phyloP scores from a whole-genome alignment of 2,113 vertebrate species.

The Phoenicopterus ruber region DNA sequence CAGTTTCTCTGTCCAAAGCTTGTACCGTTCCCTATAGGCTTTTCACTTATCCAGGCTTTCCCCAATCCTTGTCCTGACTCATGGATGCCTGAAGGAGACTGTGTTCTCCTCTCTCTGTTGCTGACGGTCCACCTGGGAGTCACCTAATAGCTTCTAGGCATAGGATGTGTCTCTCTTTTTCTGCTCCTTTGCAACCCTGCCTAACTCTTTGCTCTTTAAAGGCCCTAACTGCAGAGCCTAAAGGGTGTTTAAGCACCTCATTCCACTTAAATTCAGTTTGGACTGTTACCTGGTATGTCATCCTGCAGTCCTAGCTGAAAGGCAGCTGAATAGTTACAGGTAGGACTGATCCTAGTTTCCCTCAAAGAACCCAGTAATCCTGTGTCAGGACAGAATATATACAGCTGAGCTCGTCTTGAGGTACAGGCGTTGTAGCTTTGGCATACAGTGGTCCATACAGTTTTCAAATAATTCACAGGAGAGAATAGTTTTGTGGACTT shows the following conservation, averaged over 20 bases:
- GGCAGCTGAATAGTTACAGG: background rate
- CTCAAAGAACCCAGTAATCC: background rate
- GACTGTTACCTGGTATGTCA: no score
- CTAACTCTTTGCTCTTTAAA: background rate
- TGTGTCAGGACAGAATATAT: rapidly evolving
- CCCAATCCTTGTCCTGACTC: background rate
- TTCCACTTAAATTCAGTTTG: background rate
- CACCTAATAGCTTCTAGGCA: background rate
- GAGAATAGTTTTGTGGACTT: background rate
- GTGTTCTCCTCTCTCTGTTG: background rate
- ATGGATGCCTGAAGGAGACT: background rate
- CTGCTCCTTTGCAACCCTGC: background rate
- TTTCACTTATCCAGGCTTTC: background rate
- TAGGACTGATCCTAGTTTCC: background rate
- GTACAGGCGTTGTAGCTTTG: background rate
- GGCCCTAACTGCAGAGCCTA: background rate
- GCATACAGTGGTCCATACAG: background rate
- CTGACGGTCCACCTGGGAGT: background rate
- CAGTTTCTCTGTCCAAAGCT: background rate
- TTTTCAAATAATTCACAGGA: background rate
- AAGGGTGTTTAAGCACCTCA: background rate
- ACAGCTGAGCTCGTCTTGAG: background rate
- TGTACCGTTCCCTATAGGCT: background rate
- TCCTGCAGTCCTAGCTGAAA: background rate
- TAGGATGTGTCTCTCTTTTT: rapidly evolving